Percentiles rank a stretch among this genome's conserved stretches.
phyloP scores from a whole-genome alignment of 2,888 invertebrate genomes.

The Acleris cristana region DNA sequence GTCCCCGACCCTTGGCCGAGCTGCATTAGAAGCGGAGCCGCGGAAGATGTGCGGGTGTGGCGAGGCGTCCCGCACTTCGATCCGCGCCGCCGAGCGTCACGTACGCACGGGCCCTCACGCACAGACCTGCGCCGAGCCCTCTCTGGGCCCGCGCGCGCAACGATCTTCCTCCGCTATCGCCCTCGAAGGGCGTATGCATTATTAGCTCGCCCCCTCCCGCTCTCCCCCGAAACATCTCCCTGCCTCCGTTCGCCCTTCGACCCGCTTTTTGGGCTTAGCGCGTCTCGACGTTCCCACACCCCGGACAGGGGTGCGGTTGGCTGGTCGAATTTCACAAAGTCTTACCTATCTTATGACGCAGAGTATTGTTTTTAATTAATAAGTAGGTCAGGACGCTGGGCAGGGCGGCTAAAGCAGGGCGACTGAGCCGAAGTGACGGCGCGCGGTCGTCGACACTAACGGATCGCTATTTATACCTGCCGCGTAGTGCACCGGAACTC shows the following conservation, averaged over 20 bases:
- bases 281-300: constrained; percentile 55
- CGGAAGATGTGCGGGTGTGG: constrained; percentile 66
- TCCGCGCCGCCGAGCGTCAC: constrained; percentile 65
- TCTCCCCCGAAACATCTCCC: constrained; percentile 45
- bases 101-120: constrained; percentile 71
- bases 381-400: constrained; percentile 67
- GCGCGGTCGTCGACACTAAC: constrained; percentile 83
- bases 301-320: constrained; percentile 47
- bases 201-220: constrained; percentile 64
- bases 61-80: constrained; percentile 46
- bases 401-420: constrained; percentile 57
- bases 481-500: constrained; percentile 81
- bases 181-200: constrained; percentile 74
- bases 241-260: constrained; percentile 51
- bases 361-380: constrained; percentile 48
- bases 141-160: constrained; percentile 68
- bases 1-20: constrained; percentile 62
- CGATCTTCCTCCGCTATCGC: constrained; percentile 63
- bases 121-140: constrained; percentile 54
- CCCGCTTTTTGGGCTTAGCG: constrained; percentile 47
- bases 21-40: constrained; percentile 61
- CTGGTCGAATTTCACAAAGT: constrained; percentile 46
- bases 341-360: constrained; percentile 47
- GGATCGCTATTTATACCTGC: constrained; percentile 83
- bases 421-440: constrained; percentile 58